Base-by-base conservation (phyloP, 2,113 vertebrate genomes). In the Hippocampus comes region DNA sequence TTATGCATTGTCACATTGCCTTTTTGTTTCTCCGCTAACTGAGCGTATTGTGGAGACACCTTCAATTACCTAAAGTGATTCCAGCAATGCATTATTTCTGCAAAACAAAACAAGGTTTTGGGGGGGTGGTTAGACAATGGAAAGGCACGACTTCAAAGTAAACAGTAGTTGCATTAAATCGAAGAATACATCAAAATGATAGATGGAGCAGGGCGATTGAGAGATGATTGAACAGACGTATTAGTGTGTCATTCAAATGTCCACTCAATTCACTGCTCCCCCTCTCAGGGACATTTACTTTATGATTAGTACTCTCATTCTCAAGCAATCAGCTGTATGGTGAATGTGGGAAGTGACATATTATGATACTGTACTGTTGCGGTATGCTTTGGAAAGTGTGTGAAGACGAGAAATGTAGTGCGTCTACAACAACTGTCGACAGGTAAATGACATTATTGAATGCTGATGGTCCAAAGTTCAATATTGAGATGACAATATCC, bases 221-320 rank as follows among this genome's bases (percentile, higher is more conserved):
- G 68, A 77, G 67, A 73, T 64, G 68, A 71, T 68, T 74, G 71
- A n/a, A 43, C 67, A 69, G 82, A 77, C 10, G 63, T 63, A 53
- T 82, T 43, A 83, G 80, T 87, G 78, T 89, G 84, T 88, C 85
- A 80, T 70, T 79, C 70, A 56, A 70, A 78, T 30, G 27, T 77
- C 49, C 49, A 21, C 82, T 83, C 72, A 9, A 67, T 73, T 59
- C 73, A 67, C 68, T 67, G 71, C 63, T 77, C 57, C 46, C 49
- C 49, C 18, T 51, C 49, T 51, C 6, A 8, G 18, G 27, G 66
- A 84, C 82, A 73, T 84, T 82, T 78, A 79, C 81, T 76, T 72
- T 41, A 41, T 79, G 87, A 89, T 86, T 89, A 89, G 73, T 63
- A 77, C 60, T 82, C 64, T 80, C 75, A 43, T 57, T 81, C 73